Evolutionary conservation across 2,888 invertebrate species (phyloP).

Genomic region (Tetanocera ferruginea): DNA sequence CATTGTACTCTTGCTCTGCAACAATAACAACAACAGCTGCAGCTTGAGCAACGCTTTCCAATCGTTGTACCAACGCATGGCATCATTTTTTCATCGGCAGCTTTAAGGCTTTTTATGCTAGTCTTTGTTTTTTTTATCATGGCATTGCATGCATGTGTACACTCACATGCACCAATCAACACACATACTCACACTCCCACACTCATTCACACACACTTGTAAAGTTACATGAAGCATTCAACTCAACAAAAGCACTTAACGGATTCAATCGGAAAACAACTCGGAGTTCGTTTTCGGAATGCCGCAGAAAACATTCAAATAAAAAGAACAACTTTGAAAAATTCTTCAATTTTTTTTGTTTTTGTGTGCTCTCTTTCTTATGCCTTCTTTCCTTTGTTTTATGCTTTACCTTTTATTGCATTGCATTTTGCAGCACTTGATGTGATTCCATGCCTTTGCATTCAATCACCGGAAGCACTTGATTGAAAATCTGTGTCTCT

Average conservation of each 20-base stretch:
- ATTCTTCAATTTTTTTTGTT: not conserved
- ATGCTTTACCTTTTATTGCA: not conserved
- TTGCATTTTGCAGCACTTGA: not conserved
- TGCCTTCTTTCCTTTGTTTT: not conserved
- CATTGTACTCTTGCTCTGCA: not conserved
- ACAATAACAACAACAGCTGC: not conserved
- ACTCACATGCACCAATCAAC: not conserved
- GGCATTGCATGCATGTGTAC: slow-evolving; percentile 1
- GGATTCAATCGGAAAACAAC: slow-evolving; percentile 26
- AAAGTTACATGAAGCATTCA: not conserved
- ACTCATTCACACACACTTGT: not conserved
- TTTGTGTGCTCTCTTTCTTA: not conserved
- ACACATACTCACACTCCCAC: not conserved
- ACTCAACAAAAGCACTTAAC: slow-evolving; percentile 7
- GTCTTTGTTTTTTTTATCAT: not conserved
- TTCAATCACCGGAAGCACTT: slow-evolving; percentile 32
- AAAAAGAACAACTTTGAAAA: not conserved
- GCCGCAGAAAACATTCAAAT: not conserved
- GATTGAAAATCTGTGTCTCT: slow-evolving; percentile 26
- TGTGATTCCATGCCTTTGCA: not conserved
- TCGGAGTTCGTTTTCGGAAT: slow-evolving; percentile 6
- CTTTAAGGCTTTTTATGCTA: not conserved
- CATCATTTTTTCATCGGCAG: not conserved
- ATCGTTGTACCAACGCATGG: not conserved
- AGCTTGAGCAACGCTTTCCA: not conserved